phyloP scores from a whole-genome alignment of 2,113 vertebrate genomes.

The Gorsachius goisagi region DNA sequence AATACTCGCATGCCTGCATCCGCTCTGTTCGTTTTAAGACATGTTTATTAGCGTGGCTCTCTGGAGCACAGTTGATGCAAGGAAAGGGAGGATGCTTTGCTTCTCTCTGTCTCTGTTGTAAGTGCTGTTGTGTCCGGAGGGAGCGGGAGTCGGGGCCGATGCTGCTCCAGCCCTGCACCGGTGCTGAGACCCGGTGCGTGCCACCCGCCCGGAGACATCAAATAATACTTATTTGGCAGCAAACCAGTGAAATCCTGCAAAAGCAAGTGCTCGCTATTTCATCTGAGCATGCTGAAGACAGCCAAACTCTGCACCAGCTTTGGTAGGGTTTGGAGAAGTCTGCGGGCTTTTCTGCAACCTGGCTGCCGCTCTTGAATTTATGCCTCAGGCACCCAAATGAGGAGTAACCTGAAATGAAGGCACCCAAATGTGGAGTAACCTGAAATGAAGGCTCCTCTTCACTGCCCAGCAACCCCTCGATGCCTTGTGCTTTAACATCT shows the following conservation, averaged over 20 bases:
- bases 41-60: neutral
- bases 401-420: neutral
- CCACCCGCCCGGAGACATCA: rapidly evolving
- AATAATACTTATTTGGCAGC: neutral
- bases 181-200: neutral
- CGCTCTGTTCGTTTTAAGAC: neutral
- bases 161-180: neutral
- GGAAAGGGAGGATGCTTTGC: neutral
- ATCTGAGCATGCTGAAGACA: neutral
- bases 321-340: neutral
- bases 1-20: neutral
- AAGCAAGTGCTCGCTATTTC: neutral
- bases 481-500: neutral
- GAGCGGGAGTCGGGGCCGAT: neutral
- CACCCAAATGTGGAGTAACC: neutral
- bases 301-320: neutral
- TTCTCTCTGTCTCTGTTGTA: neutral
- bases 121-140: rapidly evolving
- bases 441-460: neutral
- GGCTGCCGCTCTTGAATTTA: neutral
- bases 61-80: neutral
- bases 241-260: neutral
- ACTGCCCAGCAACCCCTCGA: neutral
- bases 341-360: neutral
- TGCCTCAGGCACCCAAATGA: neutral